phyloP scores from a whole-genome alignment of 2,888 invertebrate species.

The Chrysopilus asiliformis region DNA sequence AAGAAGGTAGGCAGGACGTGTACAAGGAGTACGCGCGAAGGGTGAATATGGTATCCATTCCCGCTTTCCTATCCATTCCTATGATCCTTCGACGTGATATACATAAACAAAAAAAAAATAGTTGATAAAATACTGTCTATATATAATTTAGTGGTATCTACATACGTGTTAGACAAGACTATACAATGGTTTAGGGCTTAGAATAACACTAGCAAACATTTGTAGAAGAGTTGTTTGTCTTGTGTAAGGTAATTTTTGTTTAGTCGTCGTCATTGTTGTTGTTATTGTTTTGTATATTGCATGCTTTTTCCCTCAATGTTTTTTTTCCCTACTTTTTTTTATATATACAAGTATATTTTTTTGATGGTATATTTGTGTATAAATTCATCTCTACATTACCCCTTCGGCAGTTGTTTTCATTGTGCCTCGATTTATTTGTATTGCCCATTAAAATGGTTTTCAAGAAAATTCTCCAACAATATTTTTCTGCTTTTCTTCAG shows the following conservation, averaged over 20 bases:
- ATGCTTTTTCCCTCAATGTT: not conserved
- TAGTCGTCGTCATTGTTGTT: not conserved
- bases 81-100: too few species aligned
- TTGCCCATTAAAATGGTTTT: not conserved
- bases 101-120: too few species aligned
- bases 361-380: not conserved
- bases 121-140: too few species aligned
- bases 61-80: too few species aligned
- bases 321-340: not conserved
- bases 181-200: not conserved
- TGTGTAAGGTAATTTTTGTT: constrained; percentile 1
- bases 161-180: too few species aligned
- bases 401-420: not conserved
- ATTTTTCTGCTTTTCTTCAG: too few species aligned
- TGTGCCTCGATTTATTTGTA: not conserved
- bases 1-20: too few species aligned
- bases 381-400: not conserved
- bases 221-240: not conserved
- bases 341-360: not conserved
- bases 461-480: too few species aligned
- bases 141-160: too few species aligned
- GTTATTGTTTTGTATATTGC: not conserved
- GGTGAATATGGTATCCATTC: too few species aligned
- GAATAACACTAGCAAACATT: not conserved
- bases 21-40: not conserved